Percentiles rank a stretch among this genome's conserved stretches.
Conservation (phyloP, 2,113 vertebrate genomes). For the Nanorana parkeri region DNA sequence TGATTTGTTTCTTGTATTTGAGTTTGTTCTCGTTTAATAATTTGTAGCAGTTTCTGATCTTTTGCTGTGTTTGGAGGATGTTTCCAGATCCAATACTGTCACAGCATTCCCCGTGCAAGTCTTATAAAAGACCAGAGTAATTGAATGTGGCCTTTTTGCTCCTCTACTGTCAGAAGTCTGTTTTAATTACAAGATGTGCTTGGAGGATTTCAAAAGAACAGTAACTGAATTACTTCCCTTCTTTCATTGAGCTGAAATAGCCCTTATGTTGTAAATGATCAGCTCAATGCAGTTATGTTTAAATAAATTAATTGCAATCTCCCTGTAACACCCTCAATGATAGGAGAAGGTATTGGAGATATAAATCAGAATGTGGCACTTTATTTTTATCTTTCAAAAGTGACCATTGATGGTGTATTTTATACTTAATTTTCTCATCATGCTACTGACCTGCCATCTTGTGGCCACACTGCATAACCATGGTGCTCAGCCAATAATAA, state of each 20-base stretch:
- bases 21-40: not conserved
- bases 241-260: not conserved
- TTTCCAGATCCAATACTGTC: not conserved
- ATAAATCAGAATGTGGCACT: not conserved
- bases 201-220: conserved; percentile 1
- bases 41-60: not conserved
- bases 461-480: not conserved
- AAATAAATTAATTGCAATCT: conserved; percentile 17
- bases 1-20: not conserved
- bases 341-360: not conserved
- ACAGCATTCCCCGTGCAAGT: not conserved
- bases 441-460: not conserved
- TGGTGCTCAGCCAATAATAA: not conserved
- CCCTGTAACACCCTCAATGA: not conserved
- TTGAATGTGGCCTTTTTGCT: conserved; percentile 1
- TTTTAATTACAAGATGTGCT: conserved; percentile 20
- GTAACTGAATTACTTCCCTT: conserved; percentile 1
- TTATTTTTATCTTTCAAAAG: not conserved
- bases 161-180: not conserved
- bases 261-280: not conserved
- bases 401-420: not conserved
- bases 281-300: not conserved
- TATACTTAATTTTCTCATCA: not conserved
- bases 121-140: not conserved
- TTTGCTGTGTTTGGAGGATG: not conserved